Conservation (phyloP, 1,140 invertebrate species). For the Trissolcus basalis region DNA sequence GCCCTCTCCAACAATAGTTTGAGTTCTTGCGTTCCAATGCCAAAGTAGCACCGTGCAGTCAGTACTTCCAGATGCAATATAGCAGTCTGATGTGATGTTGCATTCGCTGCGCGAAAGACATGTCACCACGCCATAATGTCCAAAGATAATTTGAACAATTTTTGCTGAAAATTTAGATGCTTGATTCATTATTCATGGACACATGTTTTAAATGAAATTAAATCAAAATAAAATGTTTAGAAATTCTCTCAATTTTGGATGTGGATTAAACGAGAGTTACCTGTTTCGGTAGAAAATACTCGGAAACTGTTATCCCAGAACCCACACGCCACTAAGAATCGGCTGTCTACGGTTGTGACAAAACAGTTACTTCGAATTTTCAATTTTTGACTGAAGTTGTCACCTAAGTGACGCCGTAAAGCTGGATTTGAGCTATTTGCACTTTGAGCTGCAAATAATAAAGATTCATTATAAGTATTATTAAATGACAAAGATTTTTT, state of each 20-base stretch:
- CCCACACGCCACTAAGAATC: slow-evolving; percentile 97
- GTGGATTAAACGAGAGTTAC: slow-evolving; percentile 72
- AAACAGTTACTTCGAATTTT: slow-evolving; percentile 95
- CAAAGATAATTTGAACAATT: slow-evolving; percentile 98
- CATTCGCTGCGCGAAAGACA: slow-evolving; percentile 97
- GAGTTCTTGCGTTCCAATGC: slow-evolving; percentile 98
- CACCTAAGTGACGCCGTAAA: slow-evolving; percentile 91
- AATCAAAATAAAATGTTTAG: too few relatives aligned
- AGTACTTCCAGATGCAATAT: slow-evolving; percentile 97
- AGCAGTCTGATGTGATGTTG: slow-evolving; percentile 98
- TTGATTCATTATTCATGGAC: background rate
- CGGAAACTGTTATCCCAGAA: slow-evolving; percentile 99
- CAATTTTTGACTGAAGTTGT: slow-evolving; percentile 97
- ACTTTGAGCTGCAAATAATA: slow-evolving; percentile 80
- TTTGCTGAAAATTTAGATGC: slow-evolving; percentile 82
- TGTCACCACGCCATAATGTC: slow-evolving; percentile 98
- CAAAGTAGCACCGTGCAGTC: slow-evolving; percentile 98
- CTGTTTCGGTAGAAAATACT: slow-evolving; percentile 97
- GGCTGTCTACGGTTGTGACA: slow-evolving; percentile 97
- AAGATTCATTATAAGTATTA: too few relatives aligned
- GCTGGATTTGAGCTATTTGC: slow-evolving; percentile 80
- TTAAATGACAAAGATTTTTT: too few relatives aligned
- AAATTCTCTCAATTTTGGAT: background rate
- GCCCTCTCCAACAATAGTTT: slow-evolving; percentile 96
- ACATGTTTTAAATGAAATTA: background rate